Evolutionary conservation across 2,888 invertebrate species (phyloP).

Genomic region (Gryllus longicercus): DNA sequence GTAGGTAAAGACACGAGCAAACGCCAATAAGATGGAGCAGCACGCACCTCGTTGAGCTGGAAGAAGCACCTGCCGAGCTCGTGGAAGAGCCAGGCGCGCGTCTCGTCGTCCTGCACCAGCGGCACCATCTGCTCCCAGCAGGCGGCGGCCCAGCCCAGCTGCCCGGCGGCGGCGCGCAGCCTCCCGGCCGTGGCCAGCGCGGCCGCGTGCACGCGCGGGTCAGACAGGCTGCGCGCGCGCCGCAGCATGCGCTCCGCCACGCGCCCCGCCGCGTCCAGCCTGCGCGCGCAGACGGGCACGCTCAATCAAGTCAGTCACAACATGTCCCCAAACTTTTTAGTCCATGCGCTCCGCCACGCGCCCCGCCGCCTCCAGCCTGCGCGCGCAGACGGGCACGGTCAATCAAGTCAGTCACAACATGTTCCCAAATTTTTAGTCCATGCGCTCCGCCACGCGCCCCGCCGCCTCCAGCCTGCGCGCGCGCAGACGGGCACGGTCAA

Average conservation of each 20-base stretch:
- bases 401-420: too few species aligned
- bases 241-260: background rate
- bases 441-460: too few species aligned
- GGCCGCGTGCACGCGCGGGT: background rate
- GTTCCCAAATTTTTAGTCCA: too few species aligned
- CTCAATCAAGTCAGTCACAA: background rate
- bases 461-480: too few species aligned
- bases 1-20: too few species aligned
- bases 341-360: too few species aligned
- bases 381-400: too few species aligned
- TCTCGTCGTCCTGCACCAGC: background rate
- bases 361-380: too few species aligned
- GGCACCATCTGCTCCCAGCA: constrained; percentile 10
- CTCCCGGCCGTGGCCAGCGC: background rate
- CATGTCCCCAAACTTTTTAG: too few species aligned
- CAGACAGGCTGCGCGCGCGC: background rate
- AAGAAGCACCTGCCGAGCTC: background rate
- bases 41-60: background rate
- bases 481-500: too few species aligned
- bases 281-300: background rate
- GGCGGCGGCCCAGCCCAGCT: constrained; percentile 5
- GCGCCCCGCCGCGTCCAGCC: background rate
- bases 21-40: too few species aligned
- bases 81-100: constrained; percentile 17
- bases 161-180: background rate